These are phyloP conservation scores for Antechinus stuartii DNA, from an alignment of 2,113 vertebrate species.

Conservation along the genomic window DNA sequence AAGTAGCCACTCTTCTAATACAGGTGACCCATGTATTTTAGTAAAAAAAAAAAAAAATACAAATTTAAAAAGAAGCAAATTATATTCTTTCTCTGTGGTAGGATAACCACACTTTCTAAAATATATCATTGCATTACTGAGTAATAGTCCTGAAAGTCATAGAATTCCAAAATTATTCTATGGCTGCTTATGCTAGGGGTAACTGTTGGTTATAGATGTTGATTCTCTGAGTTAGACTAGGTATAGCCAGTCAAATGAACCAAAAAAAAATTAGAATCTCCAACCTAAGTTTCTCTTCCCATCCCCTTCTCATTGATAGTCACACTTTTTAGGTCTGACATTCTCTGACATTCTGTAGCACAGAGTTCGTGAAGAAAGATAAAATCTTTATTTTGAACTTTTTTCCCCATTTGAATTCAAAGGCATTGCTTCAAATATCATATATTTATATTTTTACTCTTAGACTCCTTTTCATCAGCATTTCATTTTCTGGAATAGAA, in stretches of 20 bases:
- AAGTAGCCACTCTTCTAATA: not conserved
- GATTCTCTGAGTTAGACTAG: not conserved
- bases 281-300: not conserved
- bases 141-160: not conserved
- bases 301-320: slow-evolving; percentile 19
- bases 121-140: not conserved
- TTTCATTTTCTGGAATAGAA: slow-evolving; percentile 34
- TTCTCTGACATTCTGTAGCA: slow-evolving; percentile 29
- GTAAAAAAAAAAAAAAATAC: not conserved
- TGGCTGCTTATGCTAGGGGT: slow-evolving; percentile 7
- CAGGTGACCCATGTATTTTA: not conserved
- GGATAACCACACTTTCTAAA: not conserved
- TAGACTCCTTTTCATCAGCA: slow-evolving; percentile 41
- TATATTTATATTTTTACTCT: slow-evolving; percentile 30
- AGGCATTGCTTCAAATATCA: slow-evolving; percentile 36
- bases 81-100: not conserved
- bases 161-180: slow-evolving; percentile 47
- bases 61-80: not conserved
- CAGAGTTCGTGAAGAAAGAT: slow-evolving; percentile 50
- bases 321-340: slow-evolving; percentile 50
- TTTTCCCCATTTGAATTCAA: slow-evolving; percentile 20
- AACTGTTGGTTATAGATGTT: not conserved
- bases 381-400: slow-evolving; percentile 60
- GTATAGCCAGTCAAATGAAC: slow-evolving; percentile 2
- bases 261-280: slow-evolving; percentile 32